Evolutionary conservation across 2,888 invertebrate species (phyloP), one percentile per base, ranked within the genome.

Genomic region (Drosophila eohydei): DNA sequence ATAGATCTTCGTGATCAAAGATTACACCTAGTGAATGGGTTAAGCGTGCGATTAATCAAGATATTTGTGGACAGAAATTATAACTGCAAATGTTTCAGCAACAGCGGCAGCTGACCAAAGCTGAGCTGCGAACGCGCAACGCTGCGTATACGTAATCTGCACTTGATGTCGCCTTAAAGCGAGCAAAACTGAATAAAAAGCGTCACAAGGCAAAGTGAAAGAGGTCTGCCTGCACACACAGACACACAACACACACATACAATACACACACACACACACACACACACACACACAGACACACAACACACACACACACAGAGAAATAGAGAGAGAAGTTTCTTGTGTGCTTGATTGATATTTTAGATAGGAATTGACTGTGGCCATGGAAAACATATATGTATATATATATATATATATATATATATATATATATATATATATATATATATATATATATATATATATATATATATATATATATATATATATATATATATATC

Each of bases 71-170:
- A 21, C 21, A 21, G 21, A 21, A 21, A 21, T 21, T 21, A 21
- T 1, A 21, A 21, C 21, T 21, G 21, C 21, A 21, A 21, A 21
- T 21, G 21, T 21, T 21, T 21, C 21, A 21, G 21, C 21, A 21
- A 21, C 21, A 41, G 41, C 16, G 0, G 41, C 26, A 36, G 46
- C 6, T 28, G 16, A 16, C 26, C 32, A 58, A 51, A 38, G 5
- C 51, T 55, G 11, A 32, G 36, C 21, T 32, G n/a, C 41, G n/a
- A 14, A 30, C 21, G 41, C n/a, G n/a, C 3, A 3, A 58, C 44
- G 28, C 28, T 40, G 57, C 74, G 60, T 74, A 74, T 74, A 74
- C 74, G 63, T 64, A 58, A 74, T 74, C 52, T 68, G 52, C 52
- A 43, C 26, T 46, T 34, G 14, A 3, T 12, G 40, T 12, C 46